Evolutionary conservation across 2,888 invertebrate species (phyloP), one percentile per base, ranked within the genome.

Genomic region (Diogma glabrata): DNA sequence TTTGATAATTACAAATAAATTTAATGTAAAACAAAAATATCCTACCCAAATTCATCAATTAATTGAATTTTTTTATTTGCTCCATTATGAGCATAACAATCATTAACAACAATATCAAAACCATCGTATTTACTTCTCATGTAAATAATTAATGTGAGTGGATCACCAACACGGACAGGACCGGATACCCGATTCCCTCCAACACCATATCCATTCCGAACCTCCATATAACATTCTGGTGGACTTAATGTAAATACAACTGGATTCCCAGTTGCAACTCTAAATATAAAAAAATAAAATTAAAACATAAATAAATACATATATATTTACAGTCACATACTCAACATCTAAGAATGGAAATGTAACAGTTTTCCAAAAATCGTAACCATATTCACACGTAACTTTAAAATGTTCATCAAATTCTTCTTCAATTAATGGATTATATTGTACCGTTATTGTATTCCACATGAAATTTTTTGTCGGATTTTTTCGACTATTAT

Each of bases 391-490:
- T 71, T 93, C 93, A 72, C 93, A 93, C 40, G 92, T 93, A 49
- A 93, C 92, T 72, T 93, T 92, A 69, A 92, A 93, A 66, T 93
- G 93, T 61, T 93, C 92, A 67, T 93, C 93, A 70, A 87, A 82
- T 66, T 93, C 93, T 65, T 93, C 93, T 65, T 93, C 93, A 52
- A 93, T 93, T 58, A 93, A 69, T 1, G 91, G 80, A 71, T 92
- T 93, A 71, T 93, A 93, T 66, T 93, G 93, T 50, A 93, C 91
- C 3, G 92, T 93, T 50, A 93, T 87, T 1, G 93, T 93, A 67
- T 93, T 93, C 92, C 92, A 93, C 93, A 93, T 93, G 61, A 92
- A 81, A 67, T 92, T 92, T 78, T 92, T 87, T 63, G 90, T 87
- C 49, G 91, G 90, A 69, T 84, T 83, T 72, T 89, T 89, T 64